phyloP scores from a whole-genome alignment of 2,113 vertebrate species.

The Paramisgurnus dabryanus region DNA sequence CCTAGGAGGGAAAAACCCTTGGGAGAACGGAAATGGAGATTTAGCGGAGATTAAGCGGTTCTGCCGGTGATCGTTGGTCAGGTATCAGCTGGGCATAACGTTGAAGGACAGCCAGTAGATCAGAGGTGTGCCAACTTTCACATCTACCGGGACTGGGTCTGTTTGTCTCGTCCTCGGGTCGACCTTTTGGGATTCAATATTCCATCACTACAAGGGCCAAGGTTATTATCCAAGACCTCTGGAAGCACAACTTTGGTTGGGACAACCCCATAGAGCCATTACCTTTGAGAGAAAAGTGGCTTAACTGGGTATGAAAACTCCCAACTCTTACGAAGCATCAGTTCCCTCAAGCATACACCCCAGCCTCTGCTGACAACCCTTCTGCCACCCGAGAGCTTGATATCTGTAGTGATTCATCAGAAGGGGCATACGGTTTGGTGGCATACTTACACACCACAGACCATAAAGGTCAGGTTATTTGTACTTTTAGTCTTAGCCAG shows the following conservation, averaged over 20 bases:
- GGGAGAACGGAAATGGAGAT: too few relatives aligned
- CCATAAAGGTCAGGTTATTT: not conserved
- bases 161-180: too few relatives aligned
- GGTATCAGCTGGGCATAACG: too few relatives aligned
- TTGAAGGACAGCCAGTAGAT: too few relatives aligned
- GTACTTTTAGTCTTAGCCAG: constrained; percentile 26
- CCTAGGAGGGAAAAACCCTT: too few relatives aligned
- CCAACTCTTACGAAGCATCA: not conserved
- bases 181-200: not conserved
- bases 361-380: not conserved
- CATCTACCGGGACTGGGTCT: too few relatives aligned
- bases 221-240: constrained; percentile 3
- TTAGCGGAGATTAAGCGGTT: too few relatives aligned
- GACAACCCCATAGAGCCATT: too few relatives aligned
- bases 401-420: not conserved
- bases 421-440: not conserved
- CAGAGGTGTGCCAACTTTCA: too few relatives aligned
- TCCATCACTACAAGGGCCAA: not conserved
- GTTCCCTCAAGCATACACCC: constrained; percentile 2
- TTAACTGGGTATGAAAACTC: not conserved
- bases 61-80: too few relatives aligned
- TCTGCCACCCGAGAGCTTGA: not conserved
- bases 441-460: constrained; percentile 12
- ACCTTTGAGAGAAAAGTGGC: too few relatives aligned
- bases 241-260: not conserved